Conservation (phyloP, 1,140 invertebrate genomes). For the Dreissena polymorpha region DNA sequence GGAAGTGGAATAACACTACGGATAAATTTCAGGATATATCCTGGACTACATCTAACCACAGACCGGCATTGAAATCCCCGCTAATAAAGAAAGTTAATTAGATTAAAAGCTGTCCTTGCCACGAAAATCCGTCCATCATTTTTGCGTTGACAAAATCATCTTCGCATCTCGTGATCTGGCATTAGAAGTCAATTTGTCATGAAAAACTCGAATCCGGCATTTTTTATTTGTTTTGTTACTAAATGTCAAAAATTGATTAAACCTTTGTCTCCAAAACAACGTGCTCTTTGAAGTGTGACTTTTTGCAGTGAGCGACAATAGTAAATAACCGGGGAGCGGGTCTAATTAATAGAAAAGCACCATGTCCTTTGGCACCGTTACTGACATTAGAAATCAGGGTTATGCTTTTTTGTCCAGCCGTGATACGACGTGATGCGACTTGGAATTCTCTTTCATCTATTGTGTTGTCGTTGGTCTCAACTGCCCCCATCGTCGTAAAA, state of each 20-base stretch:
- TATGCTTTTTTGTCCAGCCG: slow-evolving; percentile 45
- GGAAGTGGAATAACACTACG: too few relatives aligned
- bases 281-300: slow-evolving; percentile 51
- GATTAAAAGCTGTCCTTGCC: slow-evolving; percentile 45
- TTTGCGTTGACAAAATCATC: slow-evolving; percentile 37
- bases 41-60: slow-evolving; percentile 34
- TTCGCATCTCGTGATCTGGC: slow-evolving; percentile 44
- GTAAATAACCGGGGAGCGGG: slow-evolving; percentile 46
- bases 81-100: slow-evolving; percentile 44
- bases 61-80: slow-evolving; percentile 22
- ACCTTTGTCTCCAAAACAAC: slow-evolving; percentile 52
- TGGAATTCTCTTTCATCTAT: slow-evolving; percentile 47
- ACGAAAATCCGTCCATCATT: slow-evolving; percentile 44
- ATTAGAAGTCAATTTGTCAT: slow-evolving; percentile 55
- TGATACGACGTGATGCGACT: slow-evolving; percentile 29
- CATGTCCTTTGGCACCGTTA: slow-evolving; percentile 45
- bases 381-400: slow-evolving; percentile 47
- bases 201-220: slow-evolving; percentile 50
- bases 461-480: slow-evolving; percentile 25
- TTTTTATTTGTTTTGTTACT: slow-evolving; percentile 55
- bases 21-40: too few relatives aligned
- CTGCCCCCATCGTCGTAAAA: slow-evolving; percentile 22
- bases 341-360: slow-evolving; percentile 54
- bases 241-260: slow-evolving; percentile 58
- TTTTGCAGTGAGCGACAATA: slow-evolving; percentile 38